Percentiles rank a stretch among this genome's conserved stretches.
Evolutionary conservation across 1,140 invertebrate species (phyloP).

Genomic region (Pollicipes pollicipes): DNA sequence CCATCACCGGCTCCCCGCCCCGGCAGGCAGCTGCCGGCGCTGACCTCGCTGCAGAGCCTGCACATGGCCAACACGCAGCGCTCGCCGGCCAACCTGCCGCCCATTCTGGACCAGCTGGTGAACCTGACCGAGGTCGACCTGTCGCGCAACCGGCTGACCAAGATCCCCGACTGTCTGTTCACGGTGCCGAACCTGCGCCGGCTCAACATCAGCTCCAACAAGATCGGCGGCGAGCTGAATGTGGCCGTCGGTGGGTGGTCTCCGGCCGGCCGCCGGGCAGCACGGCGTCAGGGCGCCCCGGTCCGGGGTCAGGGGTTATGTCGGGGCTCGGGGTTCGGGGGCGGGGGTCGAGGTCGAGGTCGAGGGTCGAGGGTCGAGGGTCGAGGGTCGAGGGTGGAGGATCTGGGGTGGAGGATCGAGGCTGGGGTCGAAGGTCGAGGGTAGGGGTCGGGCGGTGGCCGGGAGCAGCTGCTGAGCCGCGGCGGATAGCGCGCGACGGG

Average conservation of each 20-base stretch:
- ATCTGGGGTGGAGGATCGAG: too few species aligned
- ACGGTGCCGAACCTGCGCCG: constrained; percentile 67
- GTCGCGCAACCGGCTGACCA: constrained; percentile 71
- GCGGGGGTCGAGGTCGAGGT: too few species aligned
- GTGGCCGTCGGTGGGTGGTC: constrained; percentile 41
- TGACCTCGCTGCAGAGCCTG: constrained; percentile 72
- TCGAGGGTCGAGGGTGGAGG: too few species aligned
- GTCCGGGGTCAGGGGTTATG: too few species aligned
- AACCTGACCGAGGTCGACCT: constrained; percentile 84
- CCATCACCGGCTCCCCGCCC: constrained; percentile 17
- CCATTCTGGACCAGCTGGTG: constrained; percentile 64
- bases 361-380: background rate
- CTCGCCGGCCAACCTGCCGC: constrained; percentile 77
- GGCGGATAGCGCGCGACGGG: too few species aligned
- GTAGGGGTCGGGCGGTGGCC: too few species aligned
- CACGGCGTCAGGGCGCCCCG: too few species aligned
- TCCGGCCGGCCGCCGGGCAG: background rate
- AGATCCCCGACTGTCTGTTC: constrained; percentile 88
- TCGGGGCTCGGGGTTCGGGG: too few species aligned
- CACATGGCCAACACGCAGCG: constrained; percentile 89
- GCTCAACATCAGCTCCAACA: constrained; percentile 85
- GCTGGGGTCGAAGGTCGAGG: too few species aligned
- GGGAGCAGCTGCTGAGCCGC: too few species aligned
- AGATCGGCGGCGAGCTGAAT: constrained; percentile 53
- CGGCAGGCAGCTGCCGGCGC: constrained; percentile 68